Evolutionary conservation across 2,797 vertebrate species (phyloP).

Genomic region (Squalus acanthias): DNA sequence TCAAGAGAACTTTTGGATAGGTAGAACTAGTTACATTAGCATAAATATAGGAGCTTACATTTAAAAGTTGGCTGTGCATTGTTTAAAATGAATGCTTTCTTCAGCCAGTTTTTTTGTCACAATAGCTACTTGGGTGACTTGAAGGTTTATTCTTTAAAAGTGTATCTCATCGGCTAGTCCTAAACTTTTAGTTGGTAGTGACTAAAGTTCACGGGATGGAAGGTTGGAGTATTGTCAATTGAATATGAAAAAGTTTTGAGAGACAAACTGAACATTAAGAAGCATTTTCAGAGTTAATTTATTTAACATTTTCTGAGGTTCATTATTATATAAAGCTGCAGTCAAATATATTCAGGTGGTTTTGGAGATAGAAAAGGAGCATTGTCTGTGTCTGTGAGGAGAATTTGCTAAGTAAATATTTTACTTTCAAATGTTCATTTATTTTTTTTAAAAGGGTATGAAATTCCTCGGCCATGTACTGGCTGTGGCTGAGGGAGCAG

Average conservation of each 20-base stretch:
- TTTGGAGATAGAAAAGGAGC: conserved; percentile 20
- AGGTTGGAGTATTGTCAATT: neutral
- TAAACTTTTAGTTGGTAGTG: neutral
- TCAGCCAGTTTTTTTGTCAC: neutral
- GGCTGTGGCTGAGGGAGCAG: neutral
- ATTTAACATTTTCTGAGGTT: neutral
- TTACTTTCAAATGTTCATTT: conserved; percentile 34
- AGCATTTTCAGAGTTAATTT: neutral
- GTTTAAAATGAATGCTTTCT: neutral
- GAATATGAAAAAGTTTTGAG: neutral
- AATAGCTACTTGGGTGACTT: neutral
- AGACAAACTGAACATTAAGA: neutral
- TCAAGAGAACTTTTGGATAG: neutral
- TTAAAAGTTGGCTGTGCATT: neutral
- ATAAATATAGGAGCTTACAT: neutral
- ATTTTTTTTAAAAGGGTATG: conserved; percentile 27
- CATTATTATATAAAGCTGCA: neutral
- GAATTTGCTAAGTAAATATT: conserved; percentile 30
- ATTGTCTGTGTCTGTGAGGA: neutral
- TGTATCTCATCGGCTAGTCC: neutral
- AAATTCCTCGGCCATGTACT: neutral
- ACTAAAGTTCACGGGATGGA: neutral
- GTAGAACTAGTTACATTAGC: neutral
- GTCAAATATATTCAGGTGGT: neutral
- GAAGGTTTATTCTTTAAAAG: neutral